Percentiles rank a stretch among this genome's conserved stretches.
phyloP scores from a whole-genome alignment of 2,888 invertebrate species.

The Strigamia transsilvanica region DNA sequence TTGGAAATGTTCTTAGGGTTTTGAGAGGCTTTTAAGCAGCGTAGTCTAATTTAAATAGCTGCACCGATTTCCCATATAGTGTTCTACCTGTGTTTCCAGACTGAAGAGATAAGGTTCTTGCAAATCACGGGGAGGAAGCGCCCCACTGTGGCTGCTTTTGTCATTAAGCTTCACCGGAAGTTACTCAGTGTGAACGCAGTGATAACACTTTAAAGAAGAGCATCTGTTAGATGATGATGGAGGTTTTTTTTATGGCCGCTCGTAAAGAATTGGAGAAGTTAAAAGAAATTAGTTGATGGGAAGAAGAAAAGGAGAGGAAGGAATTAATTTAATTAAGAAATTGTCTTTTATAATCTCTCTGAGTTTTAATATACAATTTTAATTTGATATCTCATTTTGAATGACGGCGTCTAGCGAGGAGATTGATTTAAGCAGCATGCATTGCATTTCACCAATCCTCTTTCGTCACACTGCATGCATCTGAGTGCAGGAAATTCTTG shows the following conservation, averaged over 20 bases:
- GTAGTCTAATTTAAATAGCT: slow-evolving; percentile 15
- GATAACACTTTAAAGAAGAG: slow-evolving; percentile 30
- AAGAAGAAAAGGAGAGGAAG: background rate
- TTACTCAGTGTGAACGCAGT: slow-evolving; percentile 23
- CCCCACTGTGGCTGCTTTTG: slow-evolving; percentile 30
- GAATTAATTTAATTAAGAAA: slow-evolving; percentile 20
- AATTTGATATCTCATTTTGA: background rate
- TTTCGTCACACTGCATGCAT: slow-evolving; percentile 95
- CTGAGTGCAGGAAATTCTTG: slow-evolving; percentile 92
- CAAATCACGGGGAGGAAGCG: slow-evolving; percentile 10
- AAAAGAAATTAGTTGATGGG: slow-evolving; percentile 14
- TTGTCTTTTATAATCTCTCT: background rate
- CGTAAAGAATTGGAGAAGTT: background rate
- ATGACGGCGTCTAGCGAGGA: background rate
- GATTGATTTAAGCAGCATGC: slow-evolving; percentile 69
- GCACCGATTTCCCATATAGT: background rate
- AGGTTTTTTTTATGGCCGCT: slow-evolving; percentile 11
- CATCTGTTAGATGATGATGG: slow-evolving; percentile 9
- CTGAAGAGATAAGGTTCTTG: slow-evolving; percentile 20
- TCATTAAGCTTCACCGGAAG: slow-evolving; percentile 30
- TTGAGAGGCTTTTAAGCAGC: background rate
- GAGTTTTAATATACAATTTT: slow-evolving; percentile 13
- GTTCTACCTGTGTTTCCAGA: slow-evolving; percentile 5
- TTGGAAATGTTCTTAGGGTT: too few relatives aligned
- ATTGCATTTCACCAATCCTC: slow-evolving; percentile 88